Base-by-base conservation (phyloP, 2,888 invertebrate genomes). In the Cremastinae sp. region DNA sequence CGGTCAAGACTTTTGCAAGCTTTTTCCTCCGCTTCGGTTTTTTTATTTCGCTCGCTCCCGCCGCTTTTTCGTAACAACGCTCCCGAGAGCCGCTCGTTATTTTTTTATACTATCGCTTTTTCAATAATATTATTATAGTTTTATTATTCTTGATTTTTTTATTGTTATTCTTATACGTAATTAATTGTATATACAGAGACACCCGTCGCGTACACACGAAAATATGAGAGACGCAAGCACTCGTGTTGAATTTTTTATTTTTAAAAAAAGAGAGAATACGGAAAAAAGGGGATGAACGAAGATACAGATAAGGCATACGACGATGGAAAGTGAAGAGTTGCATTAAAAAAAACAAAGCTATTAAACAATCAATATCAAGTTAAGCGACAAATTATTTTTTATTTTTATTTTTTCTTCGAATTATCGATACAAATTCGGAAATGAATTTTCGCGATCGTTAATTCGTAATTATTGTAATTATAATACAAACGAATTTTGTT, bases 381-480 rank as follows among this genome's bases (percentile, higher is more conserved):
- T 51, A 65, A 71, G 75, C 70, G 47, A 70, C 64, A 59, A 62
- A 62, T 39, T 28, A 3, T 28, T 2, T 28, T 2, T 28, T 28
- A 28, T 28, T 28, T 28, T 28, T 28, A 5, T 28, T 28, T 28
- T 28, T n/a, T n/a, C n/a, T n/a, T n/a, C n/a, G n/a, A 74, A 56
- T 84, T 88, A 88, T 49, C 39, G 9, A 10, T 37, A 20, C 16
- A 64, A 51, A 18, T 12, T 37, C 20, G 12, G 49, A 5, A 12
- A 64, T 28, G 87, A 87, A 86, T 86, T 86, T 83, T 84, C 80
- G 83, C 83, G 84, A 41, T 65, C 18, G 55, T 71, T 53, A 22
- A 22, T 58, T 49, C 41, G 39, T 51, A 18, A 39, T 47, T 37
- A 28, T 14, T 14, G 28, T 35, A 49, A 65, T 56, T 55, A 43